A percentile compares a stretch with the other conserved stretches of the same genome.
These are phyloP conservation scores for Branchipolynoe longqiensis DNA, from an alignment of 2,888 invertebrate genomes.

Conservation along the genomic window DNA sequence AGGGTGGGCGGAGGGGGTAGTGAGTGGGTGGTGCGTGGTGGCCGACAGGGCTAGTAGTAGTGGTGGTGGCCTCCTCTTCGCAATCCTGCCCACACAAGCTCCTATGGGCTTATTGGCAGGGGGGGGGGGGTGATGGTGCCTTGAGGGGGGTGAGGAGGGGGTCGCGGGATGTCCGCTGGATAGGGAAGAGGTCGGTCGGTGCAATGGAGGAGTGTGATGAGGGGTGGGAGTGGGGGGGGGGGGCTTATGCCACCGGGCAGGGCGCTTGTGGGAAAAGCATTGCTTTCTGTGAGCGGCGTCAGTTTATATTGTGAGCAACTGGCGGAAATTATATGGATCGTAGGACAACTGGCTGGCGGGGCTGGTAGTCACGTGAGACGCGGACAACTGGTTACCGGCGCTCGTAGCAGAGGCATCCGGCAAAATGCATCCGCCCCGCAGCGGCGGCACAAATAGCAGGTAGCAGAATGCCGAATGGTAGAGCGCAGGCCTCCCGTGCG, in stretches of 20 bases:
- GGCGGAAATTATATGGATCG: conserved; percentile 6
- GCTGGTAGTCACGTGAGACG: background rate
- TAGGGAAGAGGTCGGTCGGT: background rate
- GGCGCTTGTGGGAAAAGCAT: no score
- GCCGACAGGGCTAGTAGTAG: background rate
- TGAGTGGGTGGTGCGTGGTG: background rate
- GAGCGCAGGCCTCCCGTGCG: no score
- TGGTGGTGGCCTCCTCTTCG: background rate
- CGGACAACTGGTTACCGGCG: conserved; percentile 5
- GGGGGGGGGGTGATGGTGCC: background rate
- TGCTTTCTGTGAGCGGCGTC: background rate
- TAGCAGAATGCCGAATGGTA: conserved; percentile 7
- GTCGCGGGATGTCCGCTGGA: background rate
- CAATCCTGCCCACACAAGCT: background rate
- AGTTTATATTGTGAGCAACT: background rate
- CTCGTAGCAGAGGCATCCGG: background rate
- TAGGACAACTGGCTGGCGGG: background rate
- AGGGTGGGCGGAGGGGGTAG: background rate
- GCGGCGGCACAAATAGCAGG: background rate
- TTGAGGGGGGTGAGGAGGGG: background rate
- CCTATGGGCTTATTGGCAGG: background rate
- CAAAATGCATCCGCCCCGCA: background rate
- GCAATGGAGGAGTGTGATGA: no score
- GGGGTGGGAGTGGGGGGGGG: background rate
- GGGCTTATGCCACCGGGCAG: background rate